Evolutionary conservation across 1,140 invertebrate species (phyloP), one percentile per base, ranked within the genome.

Genomic region (Galendromus occidentalis): DNA sequence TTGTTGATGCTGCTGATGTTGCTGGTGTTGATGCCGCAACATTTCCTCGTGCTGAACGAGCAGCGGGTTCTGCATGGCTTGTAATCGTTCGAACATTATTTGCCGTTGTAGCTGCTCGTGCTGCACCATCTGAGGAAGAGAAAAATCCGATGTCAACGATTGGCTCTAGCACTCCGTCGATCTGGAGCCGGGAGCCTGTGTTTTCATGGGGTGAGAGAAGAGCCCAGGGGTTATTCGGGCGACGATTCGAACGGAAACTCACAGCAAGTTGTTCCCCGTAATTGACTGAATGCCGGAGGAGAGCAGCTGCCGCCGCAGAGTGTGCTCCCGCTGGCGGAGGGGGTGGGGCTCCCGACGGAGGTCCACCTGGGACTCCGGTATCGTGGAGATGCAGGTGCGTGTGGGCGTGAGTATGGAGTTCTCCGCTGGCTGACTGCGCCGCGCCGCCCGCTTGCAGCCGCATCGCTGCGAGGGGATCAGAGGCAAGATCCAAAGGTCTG

Each of bases 311-410:
- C 73, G 83, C 82, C 71, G 86, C 66, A 20, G 55, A 70, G 64
- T 67, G 69, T 64, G 30, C 68, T 22, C 25, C 68, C 44, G 66
- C 33, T n/a, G 70, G 66, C 66, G 65, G 69, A 51, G 72, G 72
- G 70, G 69, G 30, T 81, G 76, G 28, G 75, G 76, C 7, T 79
- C 80, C 71, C 82, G 80, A 66, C 81, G 73, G 66, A 80, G 79
- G 67, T 80, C 82, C 70, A 66, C 74, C 72, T 22, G 71, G 70
- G 44, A 67, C 85, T 74, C 85, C 85, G 45, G 76, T 71, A 71
- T 84, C 85, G 79, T 88, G 86, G 73, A 89, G 82, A 79, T 90
- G 87, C 73, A 89, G 83, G 80, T 89, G 87, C 70, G 86, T 87
- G 80, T 92, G 80, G 33, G 77, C 74, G 71, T 81, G 80, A 63